phyloP scores from a whole-genome alignment of 2,797 vertebrate species.

The Molothrus aeneus region DNA sequence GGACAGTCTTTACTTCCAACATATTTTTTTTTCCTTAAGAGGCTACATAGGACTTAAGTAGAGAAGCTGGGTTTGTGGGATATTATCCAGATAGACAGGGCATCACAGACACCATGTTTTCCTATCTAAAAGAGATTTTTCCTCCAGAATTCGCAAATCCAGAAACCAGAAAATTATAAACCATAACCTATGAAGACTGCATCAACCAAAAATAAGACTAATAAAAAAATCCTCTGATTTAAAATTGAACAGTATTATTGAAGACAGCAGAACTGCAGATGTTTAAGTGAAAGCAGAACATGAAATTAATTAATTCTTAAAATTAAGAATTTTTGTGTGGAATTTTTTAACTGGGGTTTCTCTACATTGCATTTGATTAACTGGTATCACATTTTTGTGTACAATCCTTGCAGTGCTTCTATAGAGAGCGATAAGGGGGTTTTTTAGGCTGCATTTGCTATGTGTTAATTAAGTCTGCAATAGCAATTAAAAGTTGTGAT shows the following conservation, averaged over 20 bases:
- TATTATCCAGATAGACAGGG: not conserved
- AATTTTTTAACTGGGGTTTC: not conserved
- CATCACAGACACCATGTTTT: not conserved
- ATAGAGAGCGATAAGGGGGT: not conserved
- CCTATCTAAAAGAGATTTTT: not conserved
- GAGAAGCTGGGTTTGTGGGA: not conserved
- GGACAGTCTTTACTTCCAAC: not conserved
- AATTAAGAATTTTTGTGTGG: not conserved
- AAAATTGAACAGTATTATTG: not conserved
- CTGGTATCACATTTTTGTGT: not conserved
- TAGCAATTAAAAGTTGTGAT: not conserved
- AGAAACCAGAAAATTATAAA: not conserved
- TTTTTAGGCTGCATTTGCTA: not conserved
- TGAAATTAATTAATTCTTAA: not conserved
- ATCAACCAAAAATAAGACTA: not conserved
- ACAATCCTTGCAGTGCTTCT: not conserved
- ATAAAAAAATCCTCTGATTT: not conserved
- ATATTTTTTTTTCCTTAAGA: not conserved
- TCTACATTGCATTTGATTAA: not conserved
- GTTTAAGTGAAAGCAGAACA: not conserved
- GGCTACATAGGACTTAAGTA: not conserved
- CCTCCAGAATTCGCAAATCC: not conserved
- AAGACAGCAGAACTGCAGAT: not conserved
- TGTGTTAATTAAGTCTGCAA: not conserved
- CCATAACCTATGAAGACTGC: not conserved